Evolutionary conservation across 1,140 invertebrate genomes (phyloP), one percentile per base, ranked within the genome.

Genomic region (Dendroctonus ponderosae): DNA sequence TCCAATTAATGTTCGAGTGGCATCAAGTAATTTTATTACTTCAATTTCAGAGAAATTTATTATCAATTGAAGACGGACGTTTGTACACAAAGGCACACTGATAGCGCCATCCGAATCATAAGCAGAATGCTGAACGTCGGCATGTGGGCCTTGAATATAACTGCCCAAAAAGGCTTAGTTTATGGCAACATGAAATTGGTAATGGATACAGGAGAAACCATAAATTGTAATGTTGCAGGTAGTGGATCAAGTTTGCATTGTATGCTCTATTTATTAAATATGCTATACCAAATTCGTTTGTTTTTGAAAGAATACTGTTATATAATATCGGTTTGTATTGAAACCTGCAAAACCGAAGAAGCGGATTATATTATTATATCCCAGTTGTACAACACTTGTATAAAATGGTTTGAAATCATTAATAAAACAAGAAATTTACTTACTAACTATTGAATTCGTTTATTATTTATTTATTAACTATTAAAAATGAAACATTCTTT

Each of bases 91-190:
- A 67, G 66, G 0, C 79, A 78, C 38, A 74, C 93, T 14, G 86
- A 91, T 72, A 71, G 78, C 7, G 83, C 85, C 2, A 81, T 92
- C 8, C 82, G 87, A 64, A 85, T 87, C 69, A 83, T 91, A 0
- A 86, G 89, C 56, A 85, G 85, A 71, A 79, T 94, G 40, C 74
- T 94, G 26, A 80, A 86, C 26, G 85, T 86, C 59, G 84, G 88
- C 0, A 85, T 88, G 6, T 90, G 89, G 86, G 80, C 86, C 37
- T 80, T 94, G 39, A 87, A 91, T 61, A 82, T 94, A 42, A 80
- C 89, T 14, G 83, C 89, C 3, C 89, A 88, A 11, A 94, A 93
- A 79, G 93, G 93, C 1, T 79, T 93, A 9, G 83, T 93, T 12
- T 87, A 89, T 65, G 93, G 93, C n/a, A 81, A 87, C 54, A 71